These are phyloP conservation scores for Amblyjoppa fuscipennis DNA, from an alignment of 2,888 invertebrate genomes.

Conservation along the genomic window DNA sequence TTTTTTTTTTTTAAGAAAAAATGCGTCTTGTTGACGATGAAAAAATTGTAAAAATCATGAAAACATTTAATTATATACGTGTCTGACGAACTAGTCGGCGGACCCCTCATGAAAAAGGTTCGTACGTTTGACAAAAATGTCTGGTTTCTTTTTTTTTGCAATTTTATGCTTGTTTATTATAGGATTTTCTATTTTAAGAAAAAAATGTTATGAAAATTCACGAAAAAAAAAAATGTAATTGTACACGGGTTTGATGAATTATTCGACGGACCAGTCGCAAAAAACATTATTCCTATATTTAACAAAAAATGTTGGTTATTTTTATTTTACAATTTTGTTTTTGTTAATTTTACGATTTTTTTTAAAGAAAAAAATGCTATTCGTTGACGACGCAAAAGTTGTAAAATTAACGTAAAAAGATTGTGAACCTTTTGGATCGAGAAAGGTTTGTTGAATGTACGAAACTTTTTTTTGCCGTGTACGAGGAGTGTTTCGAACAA, in stretches of 20 bases:
- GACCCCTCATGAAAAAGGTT: neutral
- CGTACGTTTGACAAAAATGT: no score
- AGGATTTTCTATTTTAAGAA: no score
- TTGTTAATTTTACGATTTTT: neutral
- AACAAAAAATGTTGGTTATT: neutral
- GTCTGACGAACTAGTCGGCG: conserved; percentile 6
- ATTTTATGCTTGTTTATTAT: no score
- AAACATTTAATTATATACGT: conserved; percentile 22
- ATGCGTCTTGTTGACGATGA: neutral
- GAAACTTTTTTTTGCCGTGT: neutral
- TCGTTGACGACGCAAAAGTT: neutral
- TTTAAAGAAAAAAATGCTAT: neutral
- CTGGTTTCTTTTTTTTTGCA: no score
- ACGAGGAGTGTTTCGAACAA: conserved; percentile 14
- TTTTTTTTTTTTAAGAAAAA: neutral
- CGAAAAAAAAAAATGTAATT: neutral
- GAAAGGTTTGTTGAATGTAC: neutral
- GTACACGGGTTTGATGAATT: conserved; percentile 28
- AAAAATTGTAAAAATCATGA: neutral
- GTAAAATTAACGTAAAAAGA: neutral
- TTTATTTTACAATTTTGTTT: neutral
- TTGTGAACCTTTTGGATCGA: no score
- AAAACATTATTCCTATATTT: neutral
- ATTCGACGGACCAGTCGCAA: neutral
- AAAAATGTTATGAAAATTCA: no score